Conservation (phyloP, 2,888 invertebrate genomes). For the Diachrysia chrysitis region DNA sequence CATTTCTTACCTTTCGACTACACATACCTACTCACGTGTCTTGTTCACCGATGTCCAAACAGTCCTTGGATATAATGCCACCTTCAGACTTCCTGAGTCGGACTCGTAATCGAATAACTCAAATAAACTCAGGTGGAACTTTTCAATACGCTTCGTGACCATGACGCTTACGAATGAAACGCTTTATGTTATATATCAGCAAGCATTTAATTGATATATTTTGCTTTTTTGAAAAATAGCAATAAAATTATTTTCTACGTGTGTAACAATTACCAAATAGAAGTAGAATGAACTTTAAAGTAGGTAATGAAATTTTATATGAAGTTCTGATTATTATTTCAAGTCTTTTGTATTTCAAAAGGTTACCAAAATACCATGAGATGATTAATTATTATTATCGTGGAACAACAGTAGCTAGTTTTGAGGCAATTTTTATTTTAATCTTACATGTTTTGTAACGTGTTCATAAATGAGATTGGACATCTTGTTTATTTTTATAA, state of each 20-base stretch:
- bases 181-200: slow-evolving; percentile 63
- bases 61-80: slow-evolving; percentile 66
- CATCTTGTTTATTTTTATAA: too few species aligned
- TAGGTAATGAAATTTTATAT: too few species aligned
- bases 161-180: slow-evolving; percentile 81
- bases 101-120: slow-evolving; percentile 80
- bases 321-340: too few species aligned
- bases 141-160: slow-evolving; percentile 86
- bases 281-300: neutral
- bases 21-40: slow-evolving; percentile 28
- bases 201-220: slow-evolving; percentile 21
- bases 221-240: neutral
- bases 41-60: slow-evolving; percentile 56
- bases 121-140: slow-evolving; percentile 85
- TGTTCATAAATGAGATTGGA: too few species aligned
- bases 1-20: slow-evolving; percentile 10
- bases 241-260: neutral
- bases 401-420: too few species aligned
- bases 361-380: too few species aligned
- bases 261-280: neutral
- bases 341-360: too few species aligned
- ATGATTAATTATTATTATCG: too few species aligned
- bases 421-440: too few species aligned
- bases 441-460: too few species aligned
- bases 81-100: slow-evolving; percentile 70